phyloP scores from a whole-genome alignment of 2,888 invertebrate species.

The Chrysolina haemoptera region DNA sequence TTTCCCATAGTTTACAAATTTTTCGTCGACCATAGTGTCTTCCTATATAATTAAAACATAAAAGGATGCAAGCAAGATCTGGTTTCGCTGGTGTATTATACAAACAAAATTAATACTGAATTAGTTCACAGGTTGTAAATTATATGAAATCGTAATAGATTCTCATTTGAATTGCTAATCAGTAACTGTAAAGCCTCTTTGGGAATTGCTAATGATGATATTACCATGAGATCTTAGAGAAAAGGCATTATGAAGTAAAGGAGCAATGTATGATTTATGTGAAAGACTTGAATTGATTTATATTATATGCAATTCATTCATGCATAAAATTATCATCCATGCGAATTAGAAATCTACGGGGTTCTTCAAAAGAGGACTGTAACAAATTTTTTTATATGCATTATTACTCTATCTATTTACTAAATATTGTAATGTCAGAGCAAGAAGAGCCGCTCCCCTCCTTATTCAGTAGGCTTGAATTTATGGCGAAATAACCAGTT shows the following conservation, averaged over 20 bases:
- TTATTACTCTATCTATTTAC: too few species aligned
- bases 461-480: too few species aligned
- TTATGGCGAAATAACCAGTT: too few species aligned
- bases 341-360: background rate
- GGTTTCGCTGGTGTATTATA: conserved; percentile 35
- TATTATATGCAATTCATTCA: background rate
- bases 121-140: conserved; percentile 37
- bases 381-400: too few species aligned
- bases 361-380: background rate
- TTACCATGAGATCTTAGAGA: conserved; percentile 29
- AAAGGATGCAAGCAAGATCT: conserved; percentile 35
- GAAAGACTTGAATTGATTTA: background rate
- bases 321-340: background rate
- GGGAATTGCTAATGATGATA: conserved; percentile 27
- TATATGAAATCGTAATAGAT: conserved; percentile 25
- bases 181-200: conserved; percentile 34
- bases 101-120: conserved; percentile 29
- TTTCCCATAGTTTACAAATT: conserved; percentile 38
- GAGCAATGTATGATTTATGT: conserved; percentile 1
- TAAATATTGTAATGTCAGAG: too few species aligned
- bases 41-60: conserved; percentile 34
- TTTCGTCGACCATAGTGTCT: conserved; percentile 34
- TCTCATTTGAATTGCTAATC: conserved; percentile 38
- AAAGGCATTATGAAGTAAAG: conserved; percentile 16
- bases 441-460: too few species aligned